Conservation (phyloP, 2,888 invertebrate genomes). For the Dryobota labecula region DNA sequence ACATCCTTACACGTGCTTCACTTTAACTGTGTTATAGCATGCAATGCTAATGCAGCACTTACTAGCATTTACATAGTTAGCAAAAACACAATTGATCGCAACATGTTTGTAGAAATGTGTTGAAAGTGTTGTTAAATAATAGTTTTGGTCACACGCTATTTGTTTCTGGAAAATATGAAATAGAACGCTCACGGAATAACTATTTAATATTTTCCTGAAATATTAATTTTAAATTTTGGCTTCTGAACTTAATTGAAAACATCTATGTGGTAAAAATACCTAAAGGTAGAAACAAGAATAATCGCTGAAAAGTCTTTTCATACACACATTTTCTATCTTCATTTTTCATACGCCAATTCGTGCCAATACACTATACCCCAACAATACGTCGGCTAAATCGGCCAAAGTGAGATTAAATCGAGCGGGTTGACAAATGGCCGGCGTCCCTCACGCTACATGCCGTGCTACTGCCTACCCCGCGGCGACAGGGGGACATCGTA, state of each 20-base stretch:
- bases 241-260: neutral
- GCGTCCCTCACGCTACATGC: conserved; percentile 68
- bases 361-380: conserved; percentile 15
- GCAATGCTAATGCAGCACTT: conserved; percentile 38
- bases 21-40: conserved; percentile 42
- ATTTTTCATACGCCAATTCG: neutral
- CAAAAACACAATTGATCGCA: conserved; percentile 31
- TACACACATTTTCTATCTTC: no score
- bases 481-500: conserved; percentile 26
- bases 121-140: conserved; percentile 30
- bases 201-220: neutral
- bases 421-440: conserved; percentile 69
- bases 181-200: neutral
- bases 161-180: conserved; percentile 28
- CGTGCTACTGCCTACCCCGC: conserved; percentile 61
- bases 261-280: neutral
- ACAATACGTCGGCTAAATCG: conserved; percentile 67
- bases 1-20: conserved; percentile 1
- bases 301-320: neutral
- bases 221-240: neutral
- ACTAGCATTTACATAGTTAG: conserved; percentile 20
- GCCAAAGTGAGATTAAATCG: conserved; percentile 67
- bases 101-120: conserved; percentile 36
- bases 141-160: conserved; percentile 19
- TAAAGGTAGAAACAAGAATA: neutral